A percentile compares a stretch with the other conserved stretches of the same genome.
These are phyloP conservation scores for Gobio occitaniae DNA, from an alignment of 2,797 vertebrate species.

Conservation along the genomic window DNA sequence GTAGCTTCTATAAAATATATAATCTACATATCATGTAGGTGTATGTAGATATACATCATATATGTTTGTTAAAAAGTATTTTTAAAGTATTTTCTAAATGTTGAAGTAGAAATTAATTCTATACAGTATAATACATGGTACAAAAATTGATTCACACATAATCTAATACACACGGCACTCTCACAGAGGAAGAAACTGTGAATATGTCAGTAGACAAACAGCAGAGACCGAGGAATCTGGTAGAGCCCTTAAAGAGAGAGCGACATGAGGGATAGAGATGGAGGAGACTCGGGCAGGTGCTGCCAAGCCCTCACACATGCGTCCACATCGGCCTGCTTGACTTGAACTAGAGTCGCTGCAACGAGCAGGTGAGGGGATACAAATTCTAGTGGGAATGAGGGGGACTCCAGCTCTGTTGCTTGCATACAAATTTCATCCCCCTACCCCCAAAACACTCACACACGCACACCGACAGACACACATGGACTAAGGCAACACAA, in stretches of 20 bases:
- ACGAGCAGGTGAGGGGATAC: slow-evolving; percentile 95
- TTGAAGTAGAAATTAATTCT: neutral
- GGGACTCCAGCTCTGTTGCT: slow-evolving; percentile 69
- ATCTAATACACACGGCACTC: slow-evolving; percentile 10
- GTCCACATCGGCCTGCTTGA: slow-evolving; percentile 88
- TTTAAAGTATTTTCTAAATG: neutral
- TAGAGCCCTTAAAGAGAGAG: neutral
- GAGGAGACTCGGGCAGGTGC: slow-evolving; percentile 82
- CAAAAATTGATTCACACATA: neutral
- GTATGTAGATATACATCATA: too few relatives aligned
- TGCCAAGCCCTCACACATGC: slow-evolving; percentile 88
- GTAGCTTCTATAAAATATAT: neutral
- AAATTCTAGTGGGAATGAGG: slow-evolving; percentile 69
- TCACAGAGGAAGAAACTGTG: slow-evolving; percentile 9
- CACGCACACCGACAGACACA: slow-evolving; percentile 44
- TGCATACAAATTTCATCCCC: slow-evolving; percentile 83
- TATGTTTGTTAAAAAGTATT: neutral
- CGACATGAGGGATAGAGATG: neutral
- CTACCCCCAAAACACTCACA: slow-evolving; percentile 58
- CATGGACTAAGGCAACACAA: slow-evolving; percentile 78
- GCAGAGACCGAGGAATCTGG: neutral
- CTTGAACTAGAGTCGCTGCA: slow-evolving; percentile 90
- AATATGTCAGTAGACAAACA: neutral
- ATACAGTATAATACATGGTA: neutral
- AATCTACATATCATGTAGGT: neutral